Conservation (phyloP, 2,797 vertebrate species). For the Melanotaenia pygmaea region DNA sequence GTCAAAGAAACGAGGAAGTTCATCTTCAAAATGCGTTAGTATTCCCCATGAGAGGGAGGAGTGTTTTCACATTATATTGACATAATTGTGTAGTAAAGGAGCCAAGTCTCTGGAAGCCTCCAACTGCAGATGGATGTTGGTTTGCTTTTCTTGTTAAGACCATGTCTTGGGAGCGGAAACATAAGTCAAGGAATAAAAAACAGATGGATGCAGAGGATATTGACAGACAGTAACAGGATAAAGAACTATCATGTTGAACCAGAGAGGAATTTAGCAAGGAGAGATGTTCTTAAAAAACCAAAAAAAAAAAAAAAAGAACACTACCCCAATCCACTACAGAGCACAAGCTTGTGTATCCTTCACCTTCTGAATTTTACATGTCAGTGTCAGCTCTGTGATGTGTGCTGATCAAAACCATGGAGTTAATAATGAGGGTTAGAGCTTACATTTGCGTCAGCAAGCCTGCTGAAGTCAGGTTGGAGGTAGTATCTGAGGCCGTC, state of each 20-base stretch:
- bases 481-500: constrained; percentile 89
- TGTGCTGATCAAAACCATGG: background rate
- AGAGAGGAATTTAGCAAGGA: constrained; percentile 1
- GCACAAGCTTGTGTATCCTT: background rate
- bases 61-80: constrained; percentile 9
- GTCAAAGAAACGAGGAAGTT: background rate
- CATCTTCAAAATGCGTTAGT: constrained; percentile 1
- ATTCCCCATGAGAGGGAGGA: background rate
- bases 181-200: constrained; percentile 15
- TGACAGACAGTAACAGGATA: constrained; percentile 7
- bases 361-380: background rate
- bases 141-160: constrained; percentile 49
- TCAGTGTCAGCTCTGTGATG: no score
- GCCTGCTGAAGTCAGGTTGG: constrained; percentile 80
- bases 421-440: background rate
- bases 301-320: background rate
- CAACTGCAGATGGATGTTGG: constrained; percentile 13
- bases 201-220: background rate
- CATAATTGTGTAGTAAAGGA: constrained; percentile 5
- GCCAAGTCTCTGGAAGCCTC: background rate
- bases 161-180: constrained; percentile 27
- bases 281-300: background rate
- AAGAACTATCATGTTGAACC: constrained; percentile 16
- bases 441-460: constrained; percentile 84
- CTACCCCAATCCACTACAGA: background rate